phyloP scores from a whole-genome alignment of 2,888 invertebrate species.

The Drosophila diplacantha region DNA sequence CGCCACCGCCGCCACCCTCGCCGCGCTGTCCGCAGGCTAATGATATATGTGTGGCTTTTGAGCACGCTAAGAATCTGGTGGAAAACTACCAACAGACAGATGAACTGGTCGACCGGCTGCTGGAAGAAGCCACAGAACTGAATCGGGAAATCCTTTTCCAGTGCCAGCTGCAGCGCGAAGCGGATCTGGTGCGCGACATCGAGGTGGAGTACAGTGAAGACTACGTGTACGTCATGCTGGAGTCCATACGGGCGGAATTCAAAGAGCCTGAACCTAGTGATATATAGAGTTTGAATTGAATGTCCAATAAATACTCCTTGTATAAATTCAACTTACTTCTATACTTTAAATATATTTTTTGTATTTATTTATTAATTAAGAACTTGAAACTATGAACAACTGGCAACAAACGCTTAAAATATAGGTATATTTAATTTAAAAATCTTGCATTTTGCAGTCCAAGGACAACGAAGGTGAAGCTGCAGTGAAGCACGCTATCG shows the following conservation, averaged over 20 bases:
- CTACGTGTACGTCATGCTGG: conserved; percentile 31
- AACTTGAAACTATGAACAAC: too few species aligned
- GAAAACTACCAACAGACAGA: conserved; percentile 40
- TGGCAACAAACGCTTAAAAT: too few species aligned
- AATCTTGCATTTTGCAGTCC: conserved; percentile 79
- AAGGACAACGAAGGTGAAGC: conserved; percentile 82
- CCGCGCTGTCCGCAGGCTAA: conserved; percentile 36
- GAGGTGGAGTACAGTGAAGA: conserved; percentile 42
- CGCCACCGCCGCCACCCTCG: conserved; percentile 51
- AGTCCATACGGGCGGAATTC: conserved; percentile 32
- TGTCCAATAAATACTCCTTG: neutral
- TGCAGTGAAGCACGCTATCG: conserved; percentile 85
- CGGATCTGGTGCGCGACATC: conserved; percentile 43
- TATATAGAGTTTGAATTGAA: neutral
- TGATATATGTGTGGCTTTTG: conserved; percentile 26
- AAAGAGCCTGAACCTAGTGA: neutral
- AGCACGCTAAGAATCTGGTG: conserved; percentile 21
- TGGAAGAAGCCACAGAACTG: conserved; percentile 37
- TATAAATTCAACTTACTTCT: neutral
- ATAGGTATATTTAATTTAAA: neutral
- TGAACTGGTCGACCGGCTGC: conserved; percentile 39
- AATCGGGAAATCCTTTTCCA: conserved; percentile 36
- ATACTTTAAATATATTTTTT: neutral
- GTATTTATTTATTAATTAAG: neutral
- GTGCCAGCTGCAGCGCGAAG: conserved; percentile 40